Evolutionary conservation across 30 jellyfish, hydroid and myxozoan genomes (phyloP), one percentile per base, ranked within the genome.

Genomic region (Chrysaora quinquecirrha): DNA sequence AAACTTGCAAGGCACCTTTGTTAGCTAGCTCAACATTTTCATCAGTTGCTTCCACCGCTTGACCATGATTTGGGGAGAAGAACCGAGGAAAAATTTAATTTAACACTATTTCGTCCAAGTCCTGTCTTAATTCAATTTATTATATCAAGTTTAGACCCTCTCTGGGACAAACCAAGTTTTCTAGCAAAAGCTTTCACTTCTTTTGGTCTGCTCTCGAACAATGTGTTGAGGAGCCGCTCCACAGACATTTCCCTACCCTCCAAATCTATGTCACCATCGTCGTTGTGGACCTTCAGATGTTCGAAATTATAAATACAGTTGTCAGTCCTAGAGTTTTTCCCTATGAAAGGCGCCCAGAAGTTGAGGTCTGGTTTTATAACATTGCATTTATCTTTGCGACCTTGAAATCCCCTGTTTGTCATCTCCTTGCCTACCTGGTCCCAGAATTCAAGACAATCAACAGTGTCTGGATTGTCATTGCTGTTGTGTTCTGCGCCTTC

Each of bases 321-420:
- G 19, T 61, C 34, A 38, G 30, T 27, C 28, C 95, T 63, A 1
- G 85, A 18, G 29, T 73, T 62, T 4, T 38, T 43, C 1, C 84
- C 89, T 19, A 73, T 85, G 48, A 28, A 85, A n/a, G 89, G 95
- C 22, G 95, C 83, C 95, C 89, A 85, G 38, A 18, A 58, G 12
- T 48, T 27, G 2, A 74, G 47, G 67, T 43, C 74, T 47, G 89
- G 94, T 52, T 33, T 25, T 20, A 80, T 27, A 61, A 31, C 22
- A 19, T 23, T n/a, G 0, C 34, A 27, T 28, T 46, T 38, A 16
- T 27, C 11, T 21, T 34, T 71, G 22, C 73, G 28, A 18, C 28
- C 70, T 23, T 29, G 22, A 64, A 80, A 67, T 11, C 84, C 90
- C 11, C 73, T 64, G 32, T 34, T 34, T 21, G 48, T 24, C 48